These are phyloP conservation scores for Mamestra brassicae DNA, from an alignment of 2,888 invertebrate species.

Conservation along the genomic window DNA sequence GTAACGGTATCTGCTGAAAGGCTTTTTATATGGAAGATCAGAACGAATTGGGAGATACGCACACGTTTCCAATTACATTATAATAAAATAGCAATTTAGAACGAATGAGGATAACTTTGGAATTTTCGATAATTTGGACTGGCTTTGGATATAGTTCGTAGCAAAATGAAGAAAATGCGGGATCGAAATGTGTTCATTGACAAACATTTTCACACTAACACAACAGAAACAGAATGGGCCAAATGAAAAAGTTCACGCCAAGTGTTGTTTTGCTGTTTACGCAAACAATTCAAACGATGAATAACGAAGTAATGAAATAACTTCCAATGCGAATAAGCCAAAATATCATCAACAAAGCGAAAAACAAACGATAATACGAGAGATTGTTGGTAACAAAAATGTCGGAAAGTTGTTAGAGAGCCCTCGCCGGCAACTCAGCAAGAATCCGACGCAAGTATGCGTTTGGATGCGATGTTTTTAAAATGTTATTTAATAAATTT, in stretches of 20 bases:
- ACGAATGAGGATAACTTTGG: not conserved
- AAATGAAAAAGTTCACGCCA: constrained; percentile 68
- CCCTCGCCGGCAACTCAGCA: constrained; percentile 64
- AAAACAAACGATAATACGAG: constrained; percentile 77
- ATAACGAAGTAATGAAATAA: constrained; percentile 81
- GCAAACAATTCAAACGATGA: constrained; percentile 79
- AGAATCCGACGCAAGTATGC: constrained; percentile 78
- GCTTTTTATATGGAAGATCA: constrained; percentile 28
- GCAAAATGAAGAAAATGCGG: not conserved
- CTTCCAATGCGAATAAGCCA: constrained; percentile 78
- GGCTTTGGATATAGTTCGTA: not conserved
- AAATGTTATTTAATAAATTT: constrained; percentile 68
- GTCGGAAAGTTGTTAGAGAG: constrained; percentile 71
- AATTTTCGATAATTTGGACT: constrained; percentile 11
- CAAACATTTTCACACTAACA: constrained; percentile 52
- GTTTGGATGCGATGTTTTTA: constrained; percentile 70
- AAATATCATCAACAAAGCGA: constrained; percentile 83
- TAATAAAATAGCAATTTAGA: not conserved
- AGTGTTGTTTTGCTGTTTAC: constrained; percentile 77
- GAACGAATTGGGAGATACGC: constrained; percentile 26
- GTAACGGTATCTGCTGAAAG: constrained; percentile 22
- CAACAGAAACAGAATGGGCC: constrained; percentile 63
- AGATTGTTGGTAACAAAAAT: constrained; percentile 80
- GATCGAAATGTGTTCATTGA: constrained; percentile 45
- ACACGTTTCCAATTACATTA: constrained; percentile 41